Evolutionary conservation across 2,888 invertebrate species (phyloP).

Genomic region (Papilio demoleus): DNA sequence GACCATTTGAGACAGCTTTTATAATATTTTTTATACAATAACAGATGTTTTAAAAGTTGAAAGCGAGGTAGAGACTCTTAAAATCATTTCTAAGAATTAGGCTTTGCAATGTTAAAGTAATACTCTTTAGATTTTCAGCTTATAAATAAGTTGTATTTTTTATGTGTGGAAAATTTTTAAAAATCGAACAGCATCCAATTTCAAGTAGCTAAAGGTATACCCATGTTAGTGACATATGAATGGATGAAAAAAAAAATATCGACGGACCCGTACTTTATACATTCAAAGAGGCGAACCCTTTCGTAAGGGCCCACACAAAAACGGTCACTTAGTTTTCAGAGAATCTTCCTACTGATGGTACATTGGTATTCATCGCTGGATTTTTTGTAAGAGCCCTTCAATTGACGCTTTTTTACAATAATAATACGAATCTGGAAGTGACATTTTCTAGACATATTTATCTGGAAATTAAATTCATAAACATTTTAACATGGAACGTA

Average conservation of each 20-base stretch:
- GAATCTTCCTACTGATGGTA: conserved; percentile 17
- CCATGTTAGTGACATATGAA: conserved; percentile 13
- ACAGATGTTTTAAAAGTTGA: too few relatives aligned
- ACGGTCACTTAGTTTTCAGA: conserved; percentile 23
- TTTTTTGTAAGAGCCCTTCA: conserved; percentile 33
- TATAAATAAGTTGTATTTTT: too few relatives aligned
- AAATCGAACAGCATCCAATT: neutral
- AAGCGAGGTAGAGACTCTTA: too few relatives aligned
- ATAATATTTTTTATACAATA: too few relatives aligned
- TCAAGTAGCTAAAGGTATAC: neutral
- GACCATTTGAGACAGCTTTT: too few relatives aligned
- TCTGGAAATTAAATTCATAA: too few relatives aligned
- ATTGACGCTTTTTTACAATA: conserved; percentile 24
- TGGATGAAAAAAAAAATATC: neutral
- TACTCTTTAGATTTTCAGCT: too few relatives aligned
- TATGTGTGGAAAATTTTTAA: too few relatives aligned
- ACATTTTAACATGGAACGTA: neutral
- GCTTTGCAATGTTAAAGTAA: too few relatives aligned
- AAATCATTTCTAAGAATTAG: too few relatives aligned
- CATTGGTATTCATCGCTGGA: conserved; percentile 35
- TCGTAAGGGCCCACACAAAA: conserved; percentile 12
- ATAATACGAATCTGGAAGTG: conserved; percentile 9
- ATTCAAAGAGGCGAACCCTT: neutral
- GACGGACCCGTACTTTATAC: neutral
- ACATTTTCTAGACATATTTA: too few relatives aligned